Percentiles rank a stretch among this genome's conserved stretches.
Evolutionary conservation across 37 sponge, comb jelly and placozoan species (phyloP).

Genomic region (Spongilla lacustris): DNA sequence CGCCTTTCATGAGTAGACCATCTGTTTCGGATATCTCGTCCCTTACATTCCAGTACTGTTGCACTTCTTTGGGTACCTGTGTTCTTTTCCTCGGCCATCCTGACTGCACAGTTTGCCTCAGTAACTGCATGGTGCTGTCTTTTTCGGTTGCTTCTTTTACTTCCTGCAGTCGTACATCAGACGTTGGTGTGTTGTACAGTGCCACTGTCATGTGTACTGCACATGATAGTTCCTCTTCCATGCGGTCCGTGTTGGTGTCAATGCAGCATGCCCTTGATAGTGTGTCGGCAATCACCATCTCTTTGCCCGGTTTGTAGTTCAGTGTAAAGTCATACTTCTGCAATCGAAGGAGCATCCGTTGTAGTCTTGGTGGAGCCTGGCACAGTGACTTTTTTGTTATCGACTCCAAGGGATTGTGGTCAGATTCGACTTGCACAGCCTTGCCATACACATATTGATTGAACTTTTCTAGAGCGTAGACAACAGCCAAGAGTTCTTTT

Average conservation of each 20-base stretch:
- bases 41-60: slow-evolving; percentile 10
- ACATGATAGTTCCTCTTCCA: slow-evolving; percentile 1
- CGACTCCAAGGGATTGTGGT: no score
- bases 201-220: not conserved
- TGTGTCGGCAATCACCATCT: slow-evolving; percentile 48
- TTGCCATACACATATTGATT: no score
- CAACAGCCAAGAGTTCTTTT: no score
- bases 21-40: slow-evolving; percentile 20
- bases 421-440: no score
- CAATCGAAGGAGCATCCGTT: no score
- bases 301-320: no score
- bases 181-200: slow-evolving; percentile 13
- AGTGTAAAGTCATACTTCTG: no score
- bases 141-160: slow-evolving; percentile 21
- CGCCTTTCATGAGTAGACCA: slow-evolving; percentile 39
- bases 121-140: slow-evolving; percentile 27
- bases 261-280: slow-evolving; percentile 31
- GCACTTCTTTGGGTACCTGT: not conserved
- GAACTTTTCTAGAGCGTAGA: no score
- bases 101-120: slow-evolving; percentile 12
- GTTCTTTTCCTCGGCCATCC: slow-evolving; percentile 28
- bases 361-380: no score
- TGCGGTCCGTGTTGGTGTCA: no score
- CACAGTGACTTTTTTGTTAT: no score
- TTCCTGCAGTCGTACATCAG: slow-evolving; percentile 34